phyloP scores from a whole-genome alignment of 2,888 invertebrate genomes.

The Ormyrus labotus region DNA sequence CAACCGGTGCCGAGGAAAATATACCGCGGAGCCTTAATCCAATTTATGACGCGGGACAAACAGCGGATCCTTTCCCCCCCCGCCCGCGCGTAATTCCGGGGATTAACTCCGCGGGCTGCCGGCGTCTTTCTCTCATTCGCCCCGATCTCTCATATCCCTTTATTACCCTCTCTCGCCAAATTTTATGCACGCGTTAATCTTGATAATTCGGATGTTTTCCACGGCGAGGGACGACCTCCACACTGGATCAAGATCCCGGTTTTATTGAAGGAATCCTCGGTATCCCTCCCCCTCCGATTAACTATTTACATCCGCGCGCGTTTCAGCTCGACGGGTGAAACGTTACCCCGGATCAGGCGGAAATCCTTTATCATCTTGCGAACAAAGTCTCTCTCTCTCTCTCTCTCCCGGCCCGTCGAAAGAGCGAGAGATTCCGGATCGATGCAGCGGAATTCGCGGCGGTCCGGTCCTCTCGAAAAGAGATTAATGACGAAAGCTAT shows the following conservation, averaged over 20 bases:
- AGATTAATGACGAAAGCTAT: slow-evolving; percentile 46
- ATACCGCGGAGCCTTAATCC: slow-evolving; percentile 66
- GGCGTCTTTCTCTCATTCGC: slow-evolving; percentile 29
- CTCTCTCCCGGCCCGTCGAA: no score
- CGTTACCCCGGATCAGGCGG: no score
- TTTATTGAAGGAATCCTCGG: no score
- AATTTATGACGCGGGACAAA: slow-evolving; percentile 68
- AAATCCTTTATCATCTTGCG: no score
- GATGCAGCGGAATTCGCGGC: slow-evolving; percentile 31
- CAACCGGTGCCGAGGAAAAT: background rate
- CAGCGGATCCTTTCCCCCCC: slow-evolving; percentile 61
- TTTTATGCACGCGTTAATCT: slow-evolving; percentile 49
- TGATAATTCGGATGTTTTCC: slow-evolving; percentile 51
- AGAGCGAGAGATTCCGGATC: background rate
- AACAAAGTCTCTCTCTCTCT: no score
- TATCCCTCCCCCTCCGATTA: no score
- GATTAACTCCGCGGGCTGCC: slow-evolving; percentile 61
- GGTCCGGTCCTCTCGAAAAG: slow-evolving; percentile 34
- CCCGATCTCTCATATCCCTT: slow-evolving; percentile 36
- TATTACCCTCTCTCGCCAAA: slow-evolving; percentile 35
- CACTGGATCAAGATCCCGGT: no score
- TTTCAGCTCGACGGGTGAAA: no score
- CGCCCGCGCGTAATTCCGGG: slow-evolving; percentile 63
- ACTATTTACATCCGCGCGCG: no score
- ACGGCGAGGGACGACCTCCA: no score